Conservation (phyloP, 2,113 vertebrate species). For the Chrysochloris asiatica region DNA sequence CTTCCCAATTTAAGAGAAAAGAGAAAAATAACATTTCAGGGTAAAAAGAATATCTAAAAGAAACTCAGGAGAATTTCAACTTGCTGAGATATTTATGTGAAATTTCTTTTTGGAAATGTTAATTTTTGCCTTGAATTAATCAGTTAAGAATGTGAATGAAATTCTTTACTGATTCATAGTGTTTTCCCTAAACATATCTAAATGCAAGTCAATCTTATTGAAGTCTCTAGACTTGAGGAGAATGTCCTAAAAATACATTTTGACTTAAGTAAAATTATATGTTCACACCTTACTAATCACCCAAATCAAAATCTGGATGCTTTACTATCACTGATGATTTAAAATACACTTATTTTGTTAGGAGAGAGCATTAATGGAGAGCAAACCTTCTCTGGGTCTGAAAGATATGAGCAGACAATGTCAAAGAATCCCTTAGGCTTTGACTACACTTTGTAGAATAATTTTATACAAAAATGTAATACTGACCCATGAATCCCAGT, state of each 20-base stretch:
- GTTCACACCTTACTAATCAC: not conserved
- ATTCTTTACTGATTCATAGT: fast-evolving
- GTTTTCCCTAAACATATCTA: not conserved
- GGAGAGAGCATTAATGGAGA: not conserved
- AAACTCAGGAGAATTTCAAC: not conserved
- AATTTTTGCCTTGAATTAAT: not conserved
- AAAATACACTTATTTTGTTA: not conserved
- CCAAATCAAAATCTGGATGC: not conserved
- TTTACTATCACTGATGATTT: not conserved
- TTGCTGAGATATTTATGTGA: not conserved
- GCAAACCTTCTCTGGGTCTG: not conserved
- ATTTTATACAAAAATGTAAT: not conserved
- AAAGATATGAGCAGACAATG: not conserved
- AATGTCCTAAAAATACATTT: not conserved
- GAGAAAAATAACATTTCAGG: not conserved
- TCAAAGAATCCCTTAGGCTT: not conserved
- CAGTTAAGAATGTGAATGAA: not conserved
- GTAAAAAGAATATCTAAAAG: slow-evolving; percentile 8
- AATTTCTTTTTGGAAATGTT: not conserved
- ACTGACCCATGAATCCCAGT: slow-evolving; percentile 98
- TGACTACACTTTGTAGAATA: not conserved
- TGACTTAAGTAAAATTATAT: not conserved
- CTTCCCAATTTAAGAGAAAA: slow-evolving; percentile 31
- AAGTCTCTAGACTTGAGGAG: not conserved
- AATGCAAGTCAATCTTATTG: not conserved